Percentiles rank a stretch among this genome's conserved stretches.
Evolutionary conservation across 2,113 vertebrate species (phyloP).

Genomic region (Sinocyclocheilus grahami): DNA sequence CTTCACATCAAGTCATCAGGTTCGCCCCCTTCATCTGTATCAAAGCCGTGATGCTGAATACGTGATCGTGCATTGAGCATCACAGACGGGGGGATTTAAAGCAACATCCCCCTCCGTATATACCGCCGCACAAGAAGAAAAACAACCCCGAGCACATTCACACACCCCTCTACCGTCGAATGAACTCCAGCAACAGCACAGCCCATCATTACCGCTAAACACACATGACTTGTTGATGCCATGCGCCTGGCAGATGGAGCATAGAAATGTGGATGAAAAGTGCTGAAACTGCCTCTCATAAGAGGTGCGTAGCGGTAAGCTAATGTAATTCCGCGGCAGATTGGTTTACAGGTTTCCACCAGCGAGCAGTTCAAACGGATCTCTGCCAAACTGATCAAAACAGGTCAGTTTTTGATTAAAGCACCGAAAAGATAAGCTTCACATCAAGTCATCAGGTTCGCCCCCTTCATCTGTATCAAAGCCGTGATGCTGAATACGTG

Average conservation of each 20-base stretch:
- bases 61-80: slow-evolving; percentile 39
- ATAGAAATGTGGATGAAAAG: neutral
- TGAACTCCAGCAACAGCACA: slow-evolving; percentile 62
- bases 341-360: no score
- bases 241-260: no score
- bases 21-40: neutral
- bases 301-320: slow-evolving; percentile 11
- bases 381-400: no score
- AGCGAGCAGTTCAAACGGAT: no score
- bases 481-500: slow-evolving; percentile 27
- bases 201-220: slow-evolving; percentile 57
- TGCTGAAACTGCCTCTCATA: neutral
- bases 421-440: neutral
- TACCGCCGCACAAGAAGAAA: slow-evolving; percentile 44
- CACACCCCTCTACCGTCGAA: slow-evolving; percentile 59
- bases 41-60: slow-evolving; percentile 10
- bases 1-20: neutral
- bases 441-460: neutral
- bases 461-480: neutral
- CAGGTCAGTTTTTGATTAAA: neutral
- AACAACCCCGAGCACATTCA: slow-evolving; percentile 50
- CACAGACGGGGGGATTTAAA: slow-evolving; percentile 42
- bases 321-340: slow-evolving; percentile 7
- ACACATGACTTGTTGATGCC: no score
- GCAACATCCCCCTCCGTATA: slow-evolving; percentile 43